Evolutionary conservation across 2,113 vertebrate genomes (phyloP).

Genomic region (Hipposideros armiger): DNA sequence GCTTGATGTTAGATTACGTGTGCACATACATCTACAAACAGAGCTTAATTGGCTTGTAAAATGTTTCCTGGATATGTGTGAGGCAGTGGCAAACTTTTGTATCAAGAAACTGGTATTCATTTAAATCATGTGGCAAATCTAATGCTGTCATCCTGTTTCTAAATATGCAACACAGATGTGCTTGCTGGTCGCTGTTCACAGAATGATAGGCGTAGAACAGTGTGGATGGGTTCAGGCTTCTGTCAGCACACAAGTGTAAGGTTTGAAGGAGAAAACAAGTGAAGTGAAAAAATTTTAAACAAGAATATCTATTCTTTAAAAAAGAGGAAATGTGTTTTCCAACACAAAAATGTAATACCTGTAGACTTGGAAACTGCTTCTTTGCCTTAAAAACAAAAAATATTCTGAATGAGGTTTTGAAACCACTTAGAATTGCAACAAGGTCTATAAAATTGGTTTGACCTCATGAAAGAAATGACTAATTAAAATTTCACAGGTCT

Average conservation of each 20-base stretch:
- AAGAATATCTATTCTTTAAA: neutral
- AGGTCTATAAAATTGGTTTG: neutral
- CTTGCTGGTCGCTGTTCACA: neutral
- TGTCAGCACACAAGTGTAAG: neutral
- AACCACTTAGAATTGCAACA: neutral
- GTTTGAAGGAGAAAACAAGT: neutral
- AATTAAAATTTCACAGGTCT: neutral
- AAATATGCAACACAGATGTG: neutral
- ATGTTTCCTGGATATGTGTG: neutral
- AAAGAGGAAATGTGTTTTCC: neutral
- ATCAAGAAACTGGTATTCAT: neutral
- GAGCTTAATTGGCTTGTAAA: neutral
- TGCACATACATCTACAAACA: neutral
- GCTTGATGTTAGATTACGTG: neutral
- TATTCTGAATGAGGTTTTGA: neutral
- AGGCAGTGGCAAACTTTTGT: neutral
- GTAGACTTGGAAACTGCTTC: neutral
- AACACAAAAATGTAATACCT: neutral
- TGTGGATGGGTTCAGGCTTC: neutral
- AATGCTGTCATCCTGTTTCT: neutral
- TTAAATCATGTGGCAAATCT: neutral
- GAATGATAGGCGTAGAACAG: neutral
- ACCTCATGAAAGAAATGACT: neutral
- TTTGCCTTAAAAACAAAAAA: slow-evolving; percentile 8
- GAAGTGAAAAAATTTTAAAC: neutral